Conservation (phyloP, 1,140 invertebrate species). For the Drosophila mojavensis region DNA sequence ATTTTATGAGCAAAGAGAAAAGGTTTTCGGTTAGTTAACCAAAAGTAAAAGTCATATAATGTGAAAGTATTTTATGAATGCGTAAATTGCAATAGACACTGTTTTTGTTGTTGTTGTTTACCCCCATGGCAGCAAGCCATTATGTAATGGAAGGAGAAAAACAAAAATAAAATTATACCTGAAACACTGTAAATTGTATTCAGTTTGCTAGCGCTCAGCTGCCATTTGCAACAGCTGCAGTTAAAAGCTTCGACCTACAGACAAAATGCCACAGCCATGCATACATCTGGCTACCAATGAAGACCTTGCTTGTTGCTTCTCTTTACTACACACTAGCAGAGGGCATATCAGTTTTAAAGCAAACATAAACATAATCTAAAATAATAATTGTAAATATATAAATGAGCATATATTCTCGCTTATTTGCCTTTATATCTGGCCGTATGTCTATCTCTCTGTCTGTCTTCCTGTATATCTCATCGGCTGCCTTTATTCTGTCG, state of each 20-base stretch:
- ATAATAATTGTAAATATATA: background rate
- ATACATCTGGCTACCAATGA: too few species aligned
- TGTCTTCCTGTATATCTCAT: too few species aligned
- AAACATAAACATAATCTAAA: too few species aligned
- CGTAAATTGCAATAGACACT: background rate
- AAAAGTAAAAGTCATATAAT: slow-evolving; percentile 2
- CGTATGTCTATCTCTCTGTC: too few species aligned
- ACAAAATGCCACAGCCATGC: slow-evolving; percentile 16
- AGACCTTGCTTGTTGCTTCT: background rate
- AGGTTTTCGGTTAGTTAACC: background rate
- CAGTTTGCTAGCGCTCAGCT: background rate
- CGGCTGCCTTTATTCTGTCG: too few species aligned
- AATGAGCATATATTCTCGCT: too few species aligned
- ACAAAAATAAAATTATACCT: background rate
- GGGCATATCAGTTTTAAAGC: background rate
- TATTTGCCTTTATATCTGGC: too few species aligned
- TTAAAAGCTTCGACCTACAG: slow-evolving; percentile 21
- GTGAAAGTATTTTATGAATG: background rate
- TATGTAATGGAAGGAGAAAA: background rate
- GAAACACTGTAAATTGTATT: slow-evolving; percentile 22
- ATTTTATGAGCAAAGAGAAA: slow-evolving; percentile 15
- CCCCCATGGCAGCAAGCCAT: too few species aligned
- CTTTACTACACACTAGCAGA: background rate
- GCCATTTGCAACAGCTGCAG: slow-evolving; percentile 34
- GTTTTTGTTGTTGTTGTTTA: background rate